Percentiles rank a stretch among this genome's conserved stretches.
Conservation (phyloP, 2,888 invertebrate genomes). For the Caenorhabditis japonica region DNA sequence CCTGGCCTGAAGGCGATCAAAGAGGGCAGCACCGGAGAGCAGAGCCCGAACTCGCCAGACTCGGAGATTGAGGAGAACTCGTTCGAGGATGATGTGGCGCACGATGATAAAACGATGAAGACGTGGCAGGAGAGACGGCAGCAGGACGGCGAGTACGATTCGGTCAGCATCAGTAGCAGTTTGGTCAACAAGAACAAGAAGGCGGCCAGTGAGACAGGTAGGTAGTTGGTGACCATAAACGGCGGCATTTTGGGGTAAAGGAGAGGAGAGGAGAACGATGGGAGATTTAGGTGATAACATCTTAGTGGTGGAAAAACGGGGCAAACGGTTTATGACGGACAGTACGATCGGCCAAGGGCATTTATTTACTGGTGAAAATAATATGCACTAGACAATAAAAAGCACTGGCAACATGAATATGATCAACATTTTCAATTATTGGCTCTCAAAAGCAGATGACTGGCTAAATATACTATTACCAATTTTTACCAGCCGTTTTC, state of each 20-base stretch:
- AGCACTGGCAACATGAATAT: too few relatives aligned
- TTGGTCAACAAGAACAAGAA: slow-evolving; percentile 58
- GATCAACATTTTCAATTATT: too few relatives aligned
- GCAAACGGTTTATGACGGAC: slow-evolving; percentile 2
- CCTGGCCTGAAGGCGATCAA: slow-evolving; percentile 67
- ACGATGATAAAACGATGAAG: slow-evolving; percentile 48
- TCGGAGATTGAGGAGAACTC: slow-evolving; percentile 56
- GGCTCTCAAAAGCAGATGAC: too few relatives aligned
- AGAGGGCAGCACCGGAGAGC: slow-evolving; percentile 56
- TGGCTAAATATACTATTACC: too few relatives aligned
- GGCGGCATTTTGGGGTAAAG: background rate
- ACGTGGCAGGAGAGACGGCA: slow-evolving; percentile 68
- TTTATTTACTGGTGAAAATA: background rate
- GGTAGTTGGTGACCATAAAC: too few relatives aligned
- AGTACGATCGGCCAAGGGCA: background rate
- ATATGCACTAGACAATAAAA: background rate
- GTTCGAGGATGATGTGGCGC: slow-evolving; percentile 54
- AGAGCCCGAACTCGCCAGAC: slow-evolving; percentile 54
- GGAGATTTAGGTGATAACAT: slow-evolving; percentile 14
- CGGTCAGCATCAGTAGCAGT: slow-evolving; percentile 69
- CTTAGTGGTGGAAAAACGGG: background rate
- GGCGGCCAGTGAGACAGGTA: slow-evolving; percentile 64
- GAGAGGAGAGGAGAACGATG: too few relatives aligned
- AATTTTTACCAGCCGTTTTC: too few relatives aligned
- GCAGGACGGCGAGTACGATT: slow-evolving; percentile 76